These are phyloP conservation scores for Hipposideros armiger DNA, from an alignment of 2,113 vertebrate genomes.

Conservation along the genomic window DNA sequence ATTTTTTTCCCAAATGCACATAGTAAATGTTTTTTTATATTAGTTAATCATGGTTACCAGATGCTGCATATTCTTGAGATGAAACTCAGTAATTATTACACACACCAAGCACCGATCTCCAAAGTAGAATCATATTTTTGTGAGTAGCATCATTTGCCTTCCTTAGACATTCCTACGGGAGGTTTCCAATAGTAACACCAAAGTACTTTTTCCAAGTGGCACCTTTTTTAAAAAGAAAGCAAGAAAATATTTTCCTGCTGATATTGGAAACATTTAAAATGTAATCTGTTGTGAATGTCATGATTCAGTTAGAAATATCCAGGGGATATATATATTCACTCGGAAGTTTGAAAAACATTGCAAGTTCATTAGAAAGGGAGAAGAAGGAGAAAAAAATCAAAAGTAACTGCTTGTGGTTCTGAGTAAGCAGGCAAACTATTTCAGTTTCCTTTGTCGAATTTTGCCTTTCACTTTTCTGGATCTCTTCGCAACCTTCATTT, in stretches of 20 bases:
- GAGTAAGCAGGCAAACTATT: background rate
- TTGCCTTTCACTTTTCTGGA: background rate
- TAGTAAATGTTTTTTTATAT: background rate
- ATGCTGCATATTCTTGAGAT: background rate
- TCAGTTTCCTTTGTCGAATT: background rate
- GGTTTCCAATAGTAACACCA: background rate
- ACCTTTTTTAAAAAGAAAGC: slow-evolving; percentile 60
- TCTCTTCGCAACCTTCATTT: slow-evolving; percentile 53
- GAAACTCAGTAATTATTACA: slow-evolving; percentile 35
- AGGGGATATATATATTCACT: slow-evolving; percentile 29
- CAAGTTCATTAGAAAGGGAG: background rate
- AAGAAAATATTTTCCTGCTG: slow-evolving; percentile 40
- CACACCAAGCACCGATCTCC: background rate
- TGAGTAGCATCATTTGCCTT: background rate
- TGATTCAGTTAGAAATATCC: slow-evolving; percentile 52
- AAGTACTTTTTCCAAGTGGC: background rate
- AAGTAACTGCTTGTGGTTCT: background rate
- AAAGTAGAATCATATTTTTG: slow-evolving; percentile 29
- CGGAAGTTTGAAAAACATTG: background rate
- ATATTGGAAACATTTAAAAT: slow-evolving; percentile 59
- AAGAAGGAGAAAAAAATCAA: background rate
- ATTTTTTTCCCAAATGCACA: background rate
- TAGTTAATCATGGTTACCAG: background rate
- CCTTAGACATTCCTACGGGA: background rate
- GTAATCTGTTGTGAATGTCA: slow-evolving; percentile 68